Evolutionary conservation across 1,140 invertebrate genomes (phyloP).

Genomic region (Pemphigus obesinymphae): DNA sequence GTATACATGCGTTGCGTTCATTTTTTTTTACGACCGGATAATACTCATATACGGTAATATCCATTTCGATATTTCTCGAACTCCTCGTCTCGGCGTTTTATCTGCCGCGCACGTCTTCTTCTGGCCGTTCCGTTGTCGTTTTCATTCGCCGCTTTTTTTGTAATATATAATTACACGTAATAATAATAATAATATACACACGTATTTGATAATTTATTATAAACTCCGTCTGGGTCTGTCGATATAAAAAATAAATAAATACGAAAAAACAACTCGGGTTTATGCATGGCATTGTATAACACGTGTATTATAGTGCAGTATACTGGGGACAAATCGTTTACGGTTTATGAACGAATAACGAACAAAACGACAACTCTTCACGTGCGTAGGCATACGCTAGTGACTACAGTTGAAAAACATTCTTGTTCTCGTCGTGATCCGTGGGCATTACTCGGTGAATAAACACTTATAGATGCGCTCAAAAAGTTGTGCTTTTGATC

Average conservation of each 20-base stretch:
- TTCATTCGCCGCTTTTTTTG: background rate
- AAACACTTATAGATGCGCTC: no score
- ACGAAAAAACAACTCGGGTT: background rate
- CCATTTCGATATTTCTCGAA: background rate
- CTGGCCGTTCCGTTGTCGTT: background rate
- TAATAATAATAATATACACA: background rate
- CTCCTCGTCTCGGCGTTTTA: background rate
- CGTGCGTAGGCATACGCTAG: no score
- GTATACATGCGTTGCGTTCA: background rate
- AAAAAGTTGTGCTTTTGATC: no score
- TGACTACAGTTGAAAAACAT: no score
- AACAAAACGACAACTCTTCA: no score
- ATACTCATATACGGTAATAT: slow-evolving; percentile 3
- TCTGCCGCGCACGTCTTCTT: background rate
- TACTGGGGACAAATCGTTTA: no score
- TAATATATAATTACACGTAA: background rate
- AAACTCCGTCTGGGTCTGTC: slow-evolving; percentile 1
- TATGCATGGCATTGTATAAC: background rate
- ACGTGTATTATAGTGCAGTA: background rate
- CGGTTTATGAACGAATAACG: no score
- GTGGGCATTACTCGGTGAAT: no score
- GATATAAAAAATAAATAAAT: slow-evolving; percentile 21
- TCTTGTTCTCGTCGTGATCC: no score
- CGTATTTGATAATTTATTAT: slow-evolving; percentile 4
- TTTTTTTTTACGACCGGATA: slow-evolving; percentile 32